Base-by-base conservation (phyloP, 2,888 invertebrate species). In the Limenitis camilla region DNA sequence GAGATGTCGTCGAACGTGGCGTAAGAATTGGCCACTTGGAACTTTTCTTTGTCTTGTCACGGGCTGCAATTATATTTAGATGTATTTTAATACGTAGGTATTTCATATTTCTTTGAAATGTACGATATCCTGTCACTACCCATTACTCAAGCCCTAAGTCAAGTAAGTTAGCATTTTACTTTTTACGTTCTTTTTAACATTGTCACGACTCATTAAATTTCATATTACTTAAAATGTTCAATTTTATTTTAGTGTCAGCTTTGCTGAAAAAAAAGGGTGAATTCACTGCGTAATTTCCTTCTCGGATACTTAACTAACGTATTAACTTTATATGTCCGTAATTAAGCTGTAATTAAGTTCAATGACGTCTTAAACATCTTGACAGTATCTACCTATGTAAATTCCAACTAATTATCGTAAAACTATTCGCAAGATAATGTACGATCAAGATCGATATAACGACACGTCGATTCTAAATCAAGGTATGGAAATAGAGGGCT, bases 261-360 rank as follows among this genome's bases (percentile, higher is more conserved):
- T 43, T 40, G 46, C 30, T 46, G 45, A 52, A 48, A 51, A 55
- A 54, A 60, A 60, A 54, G 52, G 54, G 55, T 52, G 53, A 52
- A 52, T 53, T 82, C 81, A 80, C 76, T 73, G 71, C 71, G 76
- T 79, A 78, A 79, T 78, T 71, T 72, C 73, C 74, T 74, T 75
- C 66, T 68, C 70, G 67, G 72, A 73, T 81, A 77, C 81, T 83
- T 83, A 83, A 82, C 82, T 81, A 81, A 82, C 81, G 80, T 78
- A 79, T 81, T 79, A 78, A 82, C 76, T 73, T 74, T 71, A 76
- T 78, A 73, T 71, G 75, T 75, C 71, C 71, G 71, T 65, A 58
- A 58, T 66, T 60, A 60, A 79, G 81, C 72, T 68, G 63, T 64
- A 80, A 77, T 33, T 40, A 30, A 45, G 48, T 76, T 66, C 69